Conservation (phyloP, 2,797 vertebrate species). For the Gallinago stenura region DNA sequence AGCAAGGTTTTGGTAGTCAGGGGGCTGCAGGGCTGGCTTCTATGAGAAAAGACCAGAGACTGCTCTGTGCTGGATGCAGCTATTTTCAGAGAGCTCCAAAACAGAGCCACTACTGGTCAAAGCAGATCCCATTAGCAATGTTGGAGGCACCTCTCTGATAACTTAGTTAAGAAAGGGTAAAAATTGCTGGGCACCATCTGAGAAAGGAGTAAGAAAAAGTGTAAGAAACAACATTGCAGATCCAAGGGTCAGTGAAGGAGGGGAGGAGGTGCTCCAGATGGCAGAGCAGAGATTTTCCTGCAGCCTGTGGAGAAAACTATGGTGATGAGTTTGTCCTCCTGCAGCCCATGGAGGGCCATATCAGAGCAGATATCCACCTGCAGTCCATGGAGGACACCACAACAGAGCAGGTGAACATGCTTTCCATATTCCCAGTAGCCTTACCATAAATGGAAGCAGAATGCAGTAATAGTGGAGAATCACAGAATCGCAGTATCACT, state of each 20-base stretch:
- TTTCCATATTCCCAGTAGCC: not conserved
- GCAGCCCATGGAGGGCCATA: not conserved
- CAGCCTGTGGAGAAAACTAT: not conserved
- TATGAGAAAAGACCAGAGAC: not conserved
- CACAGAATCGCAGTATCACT: not conserved
- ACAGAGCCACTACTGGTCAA: not conserved
- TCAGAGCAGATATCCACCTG: not conserved
- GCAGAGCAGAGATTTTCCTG: not conserved
- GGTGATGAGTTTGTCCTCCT: not conserved
- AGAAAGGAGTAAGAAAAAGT: not conserved
- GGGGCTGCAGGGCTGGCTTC: not conserved
- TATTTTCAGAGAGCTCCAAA: not conserved
- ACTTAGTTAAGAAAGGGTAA: not conserved
- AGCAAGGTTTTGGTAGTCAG: not conserved
- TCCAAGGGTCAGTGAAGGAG: not conserved
- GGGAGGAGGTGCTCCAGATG: rapidly evolving
- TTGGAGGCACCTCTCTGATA: not conserved
- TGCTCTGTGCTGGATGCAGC: not conserved
- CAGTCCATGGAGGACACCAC: not conserved
- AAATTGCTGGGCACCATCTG: not conserved
- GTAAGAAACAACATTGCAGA: not conserved
- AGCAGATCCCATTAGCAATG: not conserved
- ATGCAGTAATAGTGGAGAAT: not conserved
- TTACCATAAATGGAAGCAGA: not conserved
- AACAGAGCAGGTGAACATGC: not conserved